These are phyloP conservation scores for Acyrthosiphon pisum DNA, from an alignment of 1,140 invertebrate genomes.

Conservation along the genomic window DNA sequence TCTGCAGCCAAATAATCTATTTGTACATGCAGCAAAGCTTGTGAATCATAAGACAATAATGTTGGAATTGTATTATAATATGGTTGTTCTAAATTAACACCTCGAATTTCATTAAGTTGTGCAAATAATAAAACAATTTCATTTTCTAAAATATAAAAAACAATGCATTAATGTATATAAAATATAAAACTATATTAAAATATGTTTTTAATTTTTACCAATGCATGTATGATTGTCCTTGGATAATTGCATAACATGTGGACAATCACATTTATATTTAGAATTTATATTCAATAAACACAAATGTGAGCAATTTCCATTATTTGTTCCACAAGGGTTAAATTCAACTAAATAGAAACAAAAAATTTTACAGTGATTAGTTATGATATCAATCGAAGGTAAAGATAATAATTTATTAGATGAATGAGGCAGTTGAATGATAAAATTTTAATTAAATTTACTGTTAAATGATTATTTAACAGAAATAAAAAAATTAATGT, in stretches of 20 bases:
- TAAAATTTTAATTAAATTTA: no score
- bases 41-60: constrained; percentile 67
- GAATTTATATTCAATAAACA: constrained; percentile 71
- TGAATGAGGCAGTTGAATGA: no score
- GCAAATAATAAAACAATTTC: constrained; percentile 80
- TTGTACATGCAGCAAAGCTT: constrained; percentile 70
- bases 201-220: constrained; percentile 64
- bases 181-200: constrained; percentile 20
- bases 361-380: not conserved
- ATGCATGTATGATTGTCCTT: constrained; percentile 73
- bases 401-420: not conserved
- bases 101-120: constrained; percentile 78
- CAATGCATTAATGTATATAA: not conserved
- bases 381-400: not conserved
- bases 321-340: constrained; percentile 69
- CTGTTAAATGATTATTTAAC: no score
- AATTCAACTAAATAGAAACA: constrained; percentile 62
- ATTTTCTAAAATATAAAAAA: constrained; percentile 67
- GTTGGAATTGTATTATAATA: constrained; percentile 81
- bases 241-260: constrained; percentile 77
- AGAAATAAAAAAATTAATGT: no score
- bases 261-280: constrained; percentile 75
- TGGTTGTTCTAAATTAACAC: constrained; percentile 78
- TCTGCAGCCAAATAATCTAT: constrained; percentile 74
- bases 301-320: constrained; percentile 72